Evolutionary conservation across 2,888 invertebrate genomes (phyloP).

Genomic region (Mesoligia furuncula): DNA sequence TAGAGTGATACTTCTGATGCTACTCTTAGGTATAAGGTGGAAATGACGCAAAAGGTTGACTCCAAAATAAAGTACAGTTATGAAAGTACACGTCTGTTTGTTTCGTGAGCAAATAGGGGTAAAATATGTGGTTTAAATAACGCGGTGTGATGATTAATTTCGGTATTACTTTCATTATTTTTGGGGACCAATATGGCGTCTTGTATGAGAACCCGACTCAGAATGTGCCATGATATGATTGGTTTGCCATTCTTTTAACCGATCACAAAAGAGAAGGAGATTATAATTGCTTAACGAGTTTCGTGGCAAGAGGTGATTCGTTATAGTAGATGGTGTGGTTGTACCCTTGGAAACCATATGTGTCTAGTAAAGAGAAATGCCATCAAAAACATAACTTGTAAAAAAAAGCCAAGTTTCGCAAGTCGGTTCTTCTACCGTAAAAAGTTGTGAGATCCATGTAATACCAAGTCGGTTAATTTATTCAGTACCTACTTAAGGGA

Average conservation of each 20-base stretch:
- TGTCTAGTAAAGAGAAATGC: no score
- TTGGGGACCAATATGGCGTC: constrained; percentile 1
- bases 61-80: constrained; percentile 63
- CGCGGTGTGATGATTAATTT: constrained; percentile 32
- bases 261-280: not conserved
- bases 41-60: constrained; percentile 56
- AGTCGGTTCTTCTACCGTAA: no score
- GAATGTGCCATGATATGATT: not conserved
- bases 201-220: not conserved
- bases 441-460: no score
- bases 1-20: constrained; percentile 28
- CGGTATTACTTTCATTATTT: constrained; percentile 12
- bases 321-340: not conserved
- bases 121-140: constrained; percentile 45
- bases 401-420: no score
- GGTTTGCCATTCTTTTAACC: not conserved
- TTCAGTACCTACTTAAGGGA: no score
- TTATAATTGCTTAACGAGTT: not conserved
- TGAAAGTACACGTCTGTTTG: constrained; percentile 46
- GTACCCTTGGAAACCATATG: no score
- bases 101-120: constrained; percentile 52
- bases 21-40: constrained; percentile 1
- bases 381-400: no score
- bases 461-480: no score
- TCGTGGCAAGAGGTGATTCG: not conserved